Conservation (phyloP, 1,140 invertebrate species). For the honey bee (Apis mellifera) region DNA sequence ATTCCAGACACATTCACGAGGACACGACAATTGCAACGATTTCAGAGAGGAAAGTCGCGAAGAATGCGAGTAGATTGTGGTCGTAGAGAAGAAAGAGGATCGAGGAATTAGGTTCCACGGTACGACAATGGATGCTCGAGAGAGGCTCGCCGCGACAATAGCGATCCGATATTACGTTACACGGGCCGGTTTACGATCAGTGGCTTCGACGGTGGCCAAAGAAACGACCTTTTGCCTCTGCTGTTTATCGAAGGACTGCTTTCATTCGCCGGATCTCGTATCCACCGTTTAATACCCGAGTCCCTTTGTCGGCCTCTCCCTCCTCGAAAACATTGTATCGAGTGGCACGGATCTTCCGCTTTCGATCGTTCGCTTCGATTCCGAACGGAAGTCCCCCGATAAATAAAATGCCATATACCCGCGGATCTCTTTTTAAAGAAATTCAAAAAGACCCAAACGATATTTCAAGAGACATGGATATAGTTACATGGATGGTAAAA, state of each 20-base stretch:
- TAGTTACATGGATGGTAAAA: no score
- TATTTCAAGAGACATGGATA: no score
- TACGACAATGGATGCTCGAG: slow-evolving; percentile 5
- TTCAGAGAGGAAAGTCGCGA: background rate
- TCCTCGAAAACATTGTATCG: slow-evolving; percentile 44
- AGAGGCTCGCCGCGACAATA: slow-evolving; percentile 27
- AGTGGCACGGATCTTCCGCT: slow-evolving; percentile 26
- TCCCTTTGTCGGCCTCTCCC: slow-evolving; percentile 33
- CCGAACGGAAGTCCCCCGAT: slow-evolving; percentile 1
- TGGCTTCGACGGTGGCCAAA: slow-evolving; percentile 50
- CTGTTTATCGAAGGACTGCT: slow-evolving; percentile 28
- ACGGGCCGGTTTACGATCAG: slow-evolving; percentile 21
- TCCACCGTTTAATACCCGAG: slow-evolving; percentile 32
- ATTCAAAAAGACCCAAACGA: no score
- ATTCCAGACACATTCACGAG: no score
- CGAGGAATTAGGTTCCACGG: slow-evolving; percentile 29
- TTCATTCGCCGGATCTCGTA: slow-evolving; percentile 34
- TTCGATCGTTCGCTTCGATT: background rate
- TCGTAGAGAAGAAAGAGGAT: background rate
- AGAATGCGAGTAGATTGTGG: background rate
- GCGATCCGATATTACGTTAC: slow-evolving; percentile 48
- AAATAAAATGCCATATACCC: background rate
- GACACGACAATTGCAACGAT: no score
- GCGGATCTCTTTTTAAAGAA: no score
- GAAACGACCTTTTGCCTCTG: slow-evolving; percentile 47